A percentile compares a stretch with the other conserved stretches of the same genome.
Conservation (phyloP, 2,113 vertebrate species). For the Panurus biarmicus region DNA sequence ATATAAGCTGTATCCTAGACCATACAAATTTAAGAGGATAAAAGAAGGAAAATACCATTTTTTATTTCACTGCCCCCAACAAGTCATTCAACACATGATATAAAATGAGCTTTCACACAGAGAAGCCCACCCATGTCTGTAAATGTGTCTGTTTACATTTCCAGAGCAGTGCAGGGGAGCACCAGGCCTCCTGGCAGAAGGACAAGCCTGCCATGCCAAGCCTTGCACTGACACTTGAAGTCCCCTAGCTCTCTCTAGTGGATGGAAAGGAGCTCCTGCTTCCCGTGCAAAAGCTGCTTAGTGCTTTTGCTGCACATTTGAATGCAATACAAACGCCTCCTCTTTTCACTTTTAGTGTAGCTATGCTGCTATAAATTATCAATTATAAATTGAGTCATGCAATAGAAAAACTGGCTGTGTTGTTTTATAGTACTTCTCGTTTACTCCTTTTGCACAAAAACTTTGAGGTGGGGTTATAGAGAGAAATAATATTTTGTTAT, state of each 20-base stretch:
- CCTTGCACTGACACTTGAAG: background rate
- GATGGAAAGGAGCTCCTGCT: background rate
- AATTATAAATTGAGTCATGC: background rate
- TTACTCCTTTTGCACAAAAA: background rate
- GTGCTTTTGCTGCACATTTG: background rate
- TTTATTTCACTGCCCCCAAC: background rate
- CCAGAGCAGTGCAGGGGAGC: background rate
- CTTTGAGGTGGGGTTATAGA: background rate
- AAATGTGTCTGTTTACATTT: background rate
- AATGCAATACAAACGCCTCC: background rate
- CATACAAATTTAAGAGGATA: background rate
- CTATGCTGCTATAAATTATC: too few relatives aligned
- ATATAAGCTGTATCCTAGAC: background rate
- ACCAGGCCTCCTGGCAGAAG: background rate
- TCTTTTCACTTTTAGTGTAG: background rate
- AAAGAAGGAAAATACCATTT: background rate
- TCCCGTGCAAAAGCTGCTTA: background rate
- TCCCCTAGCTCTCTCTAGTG: conserved; percentile 51
- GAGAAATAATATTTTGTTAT: background rate
- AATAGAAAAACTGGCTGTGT: background rate
- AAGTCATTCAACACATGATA: background rate
- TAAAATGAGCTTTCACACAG: background rate
- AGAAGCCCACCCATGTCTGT: background rate
- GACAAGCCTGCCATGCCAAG: fast-evolving
- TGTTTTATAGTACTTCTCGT: background rate